Evolutionary conservation across 2,888 invertebrate species (phyloP).

Genomic region (Tiphia femorata): DNA sequence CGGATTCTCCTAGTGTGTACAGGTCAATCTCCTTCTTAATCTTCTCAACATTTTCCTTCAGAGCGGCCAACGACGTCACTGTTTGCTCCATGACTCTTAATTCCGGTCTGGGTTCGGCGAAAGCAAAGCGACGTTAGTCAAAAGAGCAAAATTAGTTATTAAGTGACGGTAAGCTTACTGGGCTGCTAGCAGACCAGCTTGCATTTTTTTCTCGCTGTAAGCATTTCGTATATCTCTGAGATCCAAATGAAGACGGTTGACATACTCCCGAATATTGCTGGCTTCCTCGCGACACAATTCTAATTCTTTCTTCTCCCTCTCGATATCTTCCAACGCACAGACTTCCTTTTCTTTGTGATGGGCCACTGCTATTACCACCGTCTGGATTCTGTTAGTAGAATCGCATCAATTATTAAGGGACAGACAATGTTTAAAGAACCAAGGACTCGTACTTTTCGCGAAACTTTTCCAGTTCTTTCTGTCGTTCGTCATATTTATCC

Average conservation of each 20-base stretch:
- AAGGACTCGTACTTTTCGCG: slow-evolving; percentile 3
- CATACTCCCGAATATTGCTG: slow-evolving; percentile 19
- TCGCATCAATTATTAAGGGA: not conserved
- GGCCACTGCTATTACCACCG: slow-evolving; percentile 33
- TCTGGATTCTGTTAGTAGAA: slow-evolving; percentile 40
- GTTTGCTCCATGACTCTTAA: slow-evolving; percentile 46
- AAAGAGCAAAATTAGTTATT: slow-evolving; percentile 19
- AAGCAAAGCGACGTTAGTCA: slow-evolving; percentile 16
- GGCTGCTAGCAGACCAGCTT: slow-evolving; percentile 46
- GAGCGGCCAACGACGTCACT: slow-evolving; percentile 27
- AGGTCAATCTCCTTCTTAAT: slow-evolving; percentile 23
- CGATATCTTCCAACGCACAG: slow-evolving; percentile 35
- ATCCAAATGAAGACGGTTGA: slow-evolving; percentile 27
- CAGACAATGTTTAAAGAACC: not conserved
- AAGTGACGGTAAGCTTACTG: slow-evolving; percentile 34
- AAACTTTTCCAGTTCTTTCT: slow-evolving; percentile 48
- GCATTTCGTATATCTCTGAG: slow-evolving; percentile 29
- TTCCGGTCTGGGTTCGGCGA: slow-evolving; percentile 28
- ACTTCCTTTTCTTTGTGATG: slow-evolving; percentile 48
- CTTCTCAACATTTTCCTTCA: slow-evolving; percentile 27
- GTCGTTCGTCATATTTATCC: slow-evolving; percentile 50
- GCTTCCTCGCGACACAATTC: slow-evolving; percentile 14
- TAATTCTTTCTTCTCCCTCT: slow-evolving; percentile 24
- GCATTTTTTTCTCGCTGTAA: slow-evolving; percentile 28
- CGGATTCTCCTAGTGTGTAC: not conserved